Conservation (phyloP, 2,797 vertebrate genomes). For the Takifugu rubripes region DNA sequence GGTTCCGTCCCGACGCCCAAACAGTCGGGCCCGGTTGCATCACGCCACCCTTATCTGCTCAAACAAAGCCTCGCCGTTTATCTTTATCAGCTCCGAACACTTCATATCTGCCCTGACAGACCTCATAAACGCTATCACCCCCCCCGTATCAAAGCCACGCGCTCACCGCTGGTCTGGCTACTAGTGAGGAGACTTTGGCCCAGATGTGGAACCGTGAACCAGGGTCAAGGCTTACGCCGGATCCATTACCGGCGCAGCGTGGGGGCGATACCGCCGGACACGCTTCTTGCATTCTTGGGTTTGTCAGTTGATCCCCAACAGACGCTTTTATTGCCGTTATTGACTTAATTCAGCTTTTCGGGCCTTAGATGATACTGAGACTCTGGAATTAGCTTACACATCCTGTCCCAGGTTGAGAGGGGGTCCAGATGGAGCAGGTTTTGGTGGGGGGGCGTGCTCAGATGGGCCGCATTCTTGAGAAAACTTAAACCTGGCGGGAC, state of each 20-base stretch:
- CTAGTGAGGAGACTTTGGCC: slow-evolving; percentile 52
- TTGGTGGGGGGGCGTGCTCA: slow-evolving; percentile 22
- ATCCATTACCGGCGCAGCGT: slow-evolving; percentile 11
- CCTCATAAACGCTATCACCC: slow-evolving; percentile 62
- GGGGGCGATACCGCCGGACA: slow-evolving; percentile 8
- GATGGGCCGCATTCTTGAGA: slow-evolving; percentile 67
- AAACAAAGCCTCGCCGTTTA: slow-evolving; percentile 57
- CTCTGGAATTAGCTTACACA: slow-evolving; percentile 54
- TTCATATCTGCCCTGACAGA: slow-evolving; percentile 67
- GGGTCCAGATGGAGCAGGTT: slow-evolving; percentile 70
- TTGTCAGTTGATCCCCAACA: slow-evolving; percentile 1
- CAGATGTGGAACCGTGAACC: slow-evolving; percentile 38
- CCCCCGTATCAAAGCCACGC: slow-evolving; percentile 39
- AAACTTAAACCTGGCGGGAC: slow-evolving; percentile 60
- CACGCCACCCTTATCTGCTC: slow-evolving; percentile 63
- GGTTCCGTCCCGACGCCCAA: slow-evolving; percentile 19
- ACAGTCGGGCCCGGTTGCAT: slow-evolving; percentile 26
- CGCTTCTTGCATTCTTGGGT: too few species aligned
- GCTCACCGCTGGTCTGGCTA: slow-evolving; percentile 54
- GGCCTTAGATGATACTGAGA: slow-evolving; percentile 50
- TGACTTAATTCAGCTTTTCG: slow-evolving; percentile 16
- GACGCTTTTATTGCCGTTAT: slow-evolving; percentile 21
- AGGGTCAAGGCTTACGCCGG: slow-evolving; percentile 43
- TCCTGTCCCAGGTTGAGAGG: slow-evolving; percentile 53
- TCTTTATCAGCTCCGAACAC: slow-evolving; percentile 54